Evolutionary conservation across 2,797 vertebrate species (phyloP), one percentile per base, ranked within the genome.

Genomic region (Chaetodon trifasciatus): DNA sequence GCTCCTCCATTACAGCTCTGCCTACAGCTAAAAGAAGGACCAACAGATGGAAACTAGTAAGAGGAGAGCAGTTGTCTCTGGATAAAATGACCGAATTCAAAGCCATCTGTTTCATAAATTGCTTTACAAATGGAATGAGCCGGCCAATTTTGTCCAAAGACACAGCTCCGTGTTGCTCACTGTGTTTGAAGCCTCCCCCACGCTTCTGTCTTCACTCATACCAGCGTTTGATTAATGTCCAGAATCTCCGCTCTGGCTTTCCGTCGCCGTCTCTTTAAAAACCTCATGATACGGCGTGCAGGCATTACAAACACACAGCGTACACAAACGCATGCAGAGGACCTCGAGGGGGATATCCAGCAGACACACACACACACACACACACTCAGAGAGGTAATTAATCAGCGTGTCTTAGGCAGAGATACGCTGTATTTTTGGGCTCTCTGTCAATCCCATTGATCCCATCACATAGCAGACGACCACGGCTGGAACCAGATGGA

Each of bases 81-180:
- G 85, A 87, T 86, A 71, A 89, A 87, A 90, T 82, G 66, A 80
- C 57, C 81, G 74, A 85, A 87, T 78, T 88, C 66, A 74, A 82
- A 91, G 81, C 76, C 84, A 93, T 92, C 83, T 89, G 88, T 90
- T 91, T 88, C 78, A 82, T 75, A 86, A 92, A 90, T 69, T 64
- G 77, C 85, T 65, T 88, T 73, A 83, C 42, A 86, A 76, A 88
- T 70, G 46, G 32, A 87, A 82, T 63, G 56, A 84, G 72, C 13
- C 24, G 57, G 78, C 73, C 79, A 79, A 71, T 86, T 86, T 84
- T 57, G 70, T 74, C 73, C 46, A 87, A 78, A 84, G 70, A 44
- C 61, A 74, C 65, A 76, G 67, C 65, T 84, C 61, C 23, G 63
- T 81, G 76, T 85, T 62, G 60, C 75, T 74, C 53, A 40, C 50